Evolutionary conservation across 1,140 invertebrate genomes (phyloP).

Genomic region (Bursaphelenchus mucronatus): DNA sequence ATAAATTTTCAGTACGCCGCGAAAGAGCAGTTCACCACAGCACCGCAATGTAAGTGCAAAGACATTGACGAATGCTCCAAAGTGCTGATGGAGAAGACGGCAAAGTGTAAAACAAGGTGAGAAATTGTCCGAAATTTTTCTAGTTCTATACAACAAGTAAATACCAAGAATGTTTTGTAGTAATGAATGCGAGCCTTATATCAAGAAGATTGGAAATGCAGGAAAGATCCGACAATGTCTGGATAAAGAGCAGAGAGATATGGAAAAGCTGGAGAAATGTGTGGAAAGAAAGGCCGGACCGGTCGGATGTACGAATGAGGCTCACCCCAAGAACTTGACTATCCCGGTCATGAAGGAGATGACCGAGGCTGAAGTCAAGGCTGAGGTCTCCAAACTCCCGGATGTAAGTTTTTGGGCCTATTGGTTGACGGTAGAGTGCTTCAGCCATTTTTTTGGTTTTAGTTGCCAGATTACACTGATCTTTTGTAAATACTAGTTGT

Average conservation of each 20-base stretch:
- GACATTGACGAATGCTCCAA: conserved; percentile 43
- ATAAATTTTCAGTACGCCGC: background rate
- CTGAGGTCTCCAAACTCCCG: conserved; percentile 14
- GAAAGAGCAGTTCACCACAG: conserved; percentile 35
- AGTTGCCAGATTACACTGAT: background rate
- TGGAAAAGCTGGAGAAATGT: conserved; percentile 46
- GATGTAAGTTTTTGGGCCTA: background rate
- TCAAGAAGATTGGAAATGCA: conserved; percentile 47
- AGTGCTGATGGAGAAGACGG: conserved; percentile 32
- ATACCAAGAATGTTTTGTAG: conserved; percentile 28
- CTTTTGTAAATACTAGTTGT: no score
- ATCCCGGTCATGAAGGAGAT: conserved; percentile 45
- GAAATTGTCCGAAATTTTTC: background rate
- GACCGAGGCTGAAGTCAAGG: conserved; percentile 12
- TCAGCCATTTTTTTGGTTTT: background rate
- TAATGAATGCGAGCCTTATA: conserved; percentile 41
- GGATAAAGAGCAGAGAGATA: conserved; percentile 45
- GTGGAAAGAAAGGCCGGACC: conserved; percentile 49
- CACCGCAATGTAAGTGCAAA: conserved; percentile 47
- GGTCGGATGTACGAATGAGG: conserved; percentile 47
- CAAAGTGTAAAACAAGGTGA: conserved; percentile 43
- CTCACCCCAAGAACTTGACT: conserved; percentile 45
- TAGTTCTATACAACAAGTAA: conserved; percentile 14
- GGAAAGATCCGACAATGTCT: conserved; percentile 46
- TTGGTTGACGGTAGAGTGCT: background rate